Evolutionary conservation across 2,113 vertebrate species (phyloP).

Genomic region (Chamaea fasciata): DNA sequence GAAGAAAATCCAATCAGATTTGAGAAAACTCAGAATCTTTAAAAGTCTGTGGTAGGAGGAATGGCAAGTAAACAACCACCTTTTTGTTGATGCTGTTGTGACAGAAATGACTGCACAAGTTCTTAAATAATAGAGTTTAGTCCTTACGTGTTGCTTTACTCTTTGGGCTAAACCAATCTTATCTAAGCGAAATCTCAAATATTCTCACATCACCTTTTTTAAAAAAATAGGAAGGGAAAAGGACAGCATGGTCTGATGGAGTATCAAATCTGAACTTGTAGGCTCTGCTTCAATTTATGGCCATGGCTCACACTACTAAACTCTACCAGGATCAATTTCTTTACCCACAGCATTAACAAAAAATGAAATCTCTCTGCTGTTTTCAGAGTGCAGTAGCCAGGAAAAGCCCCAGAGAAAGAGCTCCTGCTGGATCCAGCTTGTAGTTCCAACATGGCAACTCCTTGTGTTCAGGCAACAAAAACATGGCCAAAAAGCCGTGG

Average conservation of each 20-base stretch:
- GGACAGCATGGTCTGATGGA: background rate
- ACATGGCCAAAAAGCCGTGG: background rate
- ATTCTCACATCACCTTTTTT: background rate
- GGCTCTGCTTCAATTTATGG: background rate
- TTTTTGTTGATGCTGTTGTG: background rate
- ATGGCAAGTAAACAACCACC: background rate
- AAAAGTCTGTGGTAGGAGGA: background rate
- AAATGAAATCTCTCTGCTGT: background rate
- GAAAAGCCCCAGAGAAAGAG: background rate
- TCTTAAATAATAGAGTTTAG: background rate
- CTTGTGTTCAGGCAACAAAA: background rate
- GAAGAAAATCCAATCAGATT: slow-evolving; percentile 38
- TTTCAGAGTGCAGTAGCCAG: background rate
- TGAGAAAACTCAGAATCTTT: background rate
- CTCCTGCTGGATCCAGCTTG: background rate
- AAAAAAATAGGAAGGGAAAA: background rate
- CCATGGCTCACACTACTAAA: background rate
- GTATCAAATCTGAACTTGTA: background rate
- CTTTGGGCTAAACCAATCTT: background rate
- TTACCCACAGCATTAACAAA: background rate
- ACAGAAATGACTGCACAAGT: background rate
- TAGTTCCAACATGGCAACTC: background rate
- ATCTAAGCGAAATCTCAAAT: background rate
- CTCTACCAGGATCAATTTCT: background rate
- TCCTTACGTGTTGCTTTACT: background rate